Evolutionary conservation across 2,888 invertebrate genomes (phyloP), one percentile per base, ranked within the genome.

Genomic region (Drosophila tanythrix): DNA sequence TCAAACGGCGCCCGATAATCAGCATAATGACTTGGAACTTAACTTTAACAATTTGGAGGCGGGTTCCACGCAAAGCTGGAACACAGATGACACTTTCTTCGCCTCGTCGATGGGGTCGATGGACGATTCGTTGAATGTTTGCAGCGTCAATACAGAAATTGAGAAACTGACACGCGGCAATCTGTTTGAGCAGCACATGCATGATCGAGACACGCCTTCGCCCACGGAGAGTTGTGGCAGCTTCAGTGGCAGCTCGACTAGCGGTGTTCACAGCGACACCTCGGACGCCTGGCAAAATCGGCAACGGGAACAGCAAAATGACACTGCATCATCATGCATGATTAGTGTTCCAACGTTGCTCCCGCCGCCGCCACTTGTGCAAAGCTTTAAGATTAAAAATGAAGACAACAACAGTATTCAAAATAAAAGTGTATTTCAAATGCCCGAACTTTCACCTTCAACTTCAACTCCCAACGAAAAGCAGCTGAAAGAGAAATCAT

Each of bases 121-220:
- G 21, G 57, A 57, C 31, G 76, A 75, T n/a, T 59, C 70, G 0
- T 82, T 92, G 10, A 92, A 90, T 68, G 89, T 89, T 21, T 77
- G 89, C 6, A 85, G 83, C 48, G 89, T 89, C 59, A 90, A 90
- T 61, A 52, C 82, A 7, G 88, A 88, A 74, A 74, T 81, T 63
- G 86, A 88, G 15, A 86, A 88, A 48, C 51, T 88, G 18, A 81
- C 84, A 15, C 63, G 67, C 38, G 83, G 82, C 8, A 78, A 75
- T 71, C 55, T 80, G 21, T n/a, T 84, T 53, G 80, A 80, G 5
- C 66, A 76, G 5, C 66, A 78, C 29, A 86, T 74, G 56, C 81
- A 65, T 25, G 76, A 83, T 52, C 88, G 93, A 0, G 82, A 85
- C 48, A 92, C 92, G 2, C 92, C 93, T 1, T 93, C 93, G 1